Conservation (phyloP, 92 coral and sea anemone species). For the Desmophyllum pertusum region DNA sequence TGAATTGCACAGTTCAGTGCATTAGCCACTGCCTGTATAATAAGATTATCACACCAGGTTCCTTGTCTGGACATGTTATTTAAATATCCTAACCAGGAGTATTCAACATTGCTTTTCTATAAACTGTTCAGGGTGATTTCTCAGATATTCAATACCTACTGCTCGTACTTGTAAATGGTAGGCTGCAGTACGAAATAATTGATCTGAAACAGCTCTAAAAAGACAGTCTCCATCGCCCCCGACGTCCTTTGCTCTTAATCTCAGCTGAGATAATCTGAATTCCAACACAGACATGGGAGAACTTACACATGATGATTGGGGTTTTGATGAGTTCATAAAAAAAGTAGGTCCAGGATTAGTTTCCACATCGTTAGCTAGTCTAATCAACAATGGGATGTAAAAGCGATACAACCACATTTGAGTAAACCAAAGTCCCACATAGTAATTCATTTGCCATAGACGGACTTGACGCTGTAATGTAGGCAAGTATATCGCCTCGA, state of each 20-base stretch:
- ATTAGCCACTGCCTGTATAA: slow-evolving; percentile 8
- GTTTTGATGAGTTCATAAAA: background rate
- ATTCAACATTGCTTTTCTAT: background rate
- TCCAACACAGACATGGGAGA: background rate
- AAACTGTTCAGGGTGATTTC: slow-evolving; percentile 14
- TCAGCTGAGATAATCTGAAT: background rate
- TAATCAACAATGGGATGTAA: background rate
- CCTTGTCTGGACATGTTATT: slow-evolving; percentile 16
- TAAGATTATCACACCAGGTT: background rate
- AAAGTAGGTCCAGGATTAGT: background rate
- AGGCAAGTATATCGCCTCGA: background rate
- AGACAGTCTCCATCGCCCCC: slow-evolving; percentile 34
- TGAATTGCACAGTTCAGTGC: background rate
- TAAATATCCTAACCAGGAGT: slow-evolving; percentile 2
- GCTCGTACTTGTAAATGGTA: background rate
- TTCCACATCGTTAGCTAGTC: background rate
- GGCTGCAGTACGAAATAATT: slow-evolving; percentile 11
- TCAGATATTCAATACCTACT: background rate
- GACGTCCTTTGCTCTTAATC: slow-evolving; percentile 39
- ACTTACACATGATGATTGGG: background rate
- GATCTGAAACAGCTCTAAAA: slow-evolving; percentile 32
- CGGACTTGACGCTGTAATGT: background rate
- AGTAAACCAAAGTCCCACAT: background rate
- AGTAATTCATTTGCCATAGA: background rate
- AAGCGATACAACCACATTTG: background rate